Evolutionary conservation across 2,888 invertebrate genomes (phyloP), one percentile per base, ranked within the genome.

Genomic region (Sphaerophoria rueppellii): DNA sequence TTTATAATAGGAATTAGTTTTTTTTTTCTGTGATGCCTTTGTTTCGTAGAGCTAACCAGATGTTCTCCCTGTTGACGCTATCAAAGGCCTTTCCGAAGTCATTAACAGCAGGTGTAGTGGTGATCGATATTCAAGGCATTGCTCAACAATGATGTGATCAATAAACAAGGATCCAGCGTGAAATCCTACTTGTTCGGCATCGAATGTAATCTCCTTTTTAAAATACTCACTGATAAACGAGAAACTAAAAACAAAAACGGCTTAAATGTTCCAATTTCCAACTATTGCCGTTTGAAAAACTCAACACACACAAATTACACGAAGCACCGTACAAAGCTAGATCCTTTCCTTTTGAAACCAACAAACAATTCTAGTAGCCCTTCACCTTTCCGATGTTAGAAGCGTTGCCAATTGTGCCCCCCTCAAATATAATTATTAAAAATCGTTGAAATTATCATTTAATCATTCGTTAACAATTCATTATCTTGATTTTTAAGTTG

Each of bases 371-470:
- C 12, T 61, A 73, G 52, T 79, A 55, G 54, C 24, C 24, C 24
- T 48, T 40, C 35, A 63, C 67, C 70, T 37, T 3, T 43, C 70
- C 69, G 71, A 54, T 79, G 58, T 79, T 61, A 24, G 50, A n/a
- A 77, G 73, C 60, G 69, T 75, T 79, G 71, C 60, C 73, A 71
- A 71, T 43, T 72, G 57, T 6, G 16, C 50, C 75, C 57, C 60
- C 35, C 54, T 54, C 24, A 24, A 24, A 24, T 2, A 24, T 24
- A 24, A 67, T 67, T 40, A 40, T 43, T 72, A 72, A 79, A 83
- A 79, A 79, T 80, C 55, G 60, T 83, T 79, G 61, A 75, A 76
- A 61, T 79, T 71, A 65, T 80, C 75, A 83, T 83, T 75, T 24
- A 24, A 69, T 82, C 78, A 82, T 82, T 82, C 72, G 16, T 78